These are phyloP conservation scores for Megamerina dolium DNA, from an alignment of 2,888 invertebrate genomes.

Conservation along the genomic window DNA sequence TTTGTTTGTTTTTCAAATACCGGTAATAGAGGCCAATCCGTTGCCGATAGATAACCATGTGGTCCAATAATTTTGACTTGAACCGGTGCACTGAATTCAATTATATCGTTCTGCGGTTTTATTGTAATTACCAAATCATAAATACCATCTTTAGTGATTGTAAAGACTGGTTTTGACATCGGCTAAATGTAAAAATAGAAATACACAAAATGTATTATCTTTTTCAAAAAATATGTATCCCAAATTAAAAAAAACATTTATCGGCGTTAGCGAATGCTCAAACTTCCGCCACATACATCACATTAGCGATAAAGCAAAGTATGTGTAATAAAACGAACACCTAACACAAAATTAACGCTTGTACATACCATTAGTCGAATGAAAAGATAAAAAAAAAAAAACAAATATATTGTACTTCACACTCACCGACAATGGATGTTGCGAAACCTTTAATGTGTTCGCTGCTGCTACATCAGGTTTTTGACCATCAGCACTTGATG, in stretches of 20 bases:
- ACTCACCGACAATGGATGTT: conserved; percentile 35
- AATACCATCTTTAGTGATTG: conserved; percentile 64
- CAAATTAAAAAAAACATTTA: not conserved
- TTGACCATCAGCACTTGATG: not conserved
- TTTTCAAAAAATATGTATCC: not conserved
- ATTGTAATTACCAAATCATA: conserved; percentile 59
- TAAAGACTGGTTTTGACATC: conserved; percentile 53
- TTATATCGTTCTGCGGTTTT: conserved; percentile 35
- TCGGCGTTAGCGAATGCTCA: too few species aligned
- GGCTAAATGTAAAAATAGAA: conserved; percentile 24
- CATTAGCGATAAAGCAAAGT: too few species aligned
- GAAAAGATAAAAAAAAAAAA: not conserved
- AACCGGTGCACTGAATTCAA: conserved; percentile 56
- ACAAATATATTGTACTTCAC: not conserved
- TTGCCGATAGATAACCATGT: conserved; percentile 76
- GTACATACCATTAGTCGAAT: too few species aligned
- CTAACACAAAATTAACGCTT: too few species aligned
- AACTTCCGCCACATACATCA: too few species aligned
- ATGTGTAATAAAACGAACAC: too few species aligned
- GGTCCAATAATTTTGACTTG: conserved; percentile 68
- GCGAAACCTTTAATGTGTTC: conserved; percentile 20
- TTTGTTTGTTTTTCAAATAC: conserved; percentile 49
- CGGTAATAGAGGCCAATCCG: conserved; percentile 81
- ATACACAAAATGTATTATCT: conserved; percentile 4
- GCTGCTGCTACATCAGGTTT: conserved; percentile 19